These are phyloP conservation scores for Nasonia oneida DNA, from an alignment of 2,888 invertebrate genomes.

Conservation along the genomic window DNA sequence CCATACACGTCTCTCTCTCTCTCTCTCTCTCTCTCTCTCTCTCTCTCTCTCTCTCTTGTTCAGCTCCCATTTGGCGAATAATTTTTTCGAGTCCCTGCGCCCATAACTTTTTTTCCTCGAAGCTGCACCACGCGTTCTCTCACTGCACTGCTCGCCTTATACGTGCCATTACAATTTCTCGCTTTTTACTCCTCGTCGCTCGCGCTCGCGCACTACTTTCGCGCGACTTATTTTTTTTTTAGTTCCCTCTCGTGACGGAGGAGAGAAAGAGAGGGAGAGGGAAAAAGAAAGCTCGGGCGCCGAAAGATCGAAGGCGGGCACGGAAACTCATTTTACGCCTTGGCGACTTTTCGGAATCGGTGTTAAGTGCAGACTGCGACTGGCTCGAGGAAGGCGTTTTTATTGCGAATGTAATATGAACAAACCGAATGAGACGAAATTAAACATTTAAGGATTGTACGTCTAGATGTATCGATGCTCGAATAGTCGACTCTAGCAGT, in stretches of 20 bases:
- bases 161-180: slow-evolving; percentile 10
- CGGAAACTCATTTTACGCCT: slow-evolving; percentile 74
- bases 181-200: slow-evolving; percentile 32
- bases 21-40: too few species aligned
- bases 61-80: not conserved
- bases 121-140: not conserved
- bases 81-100: not conserved
- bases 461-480: too few species aligned
- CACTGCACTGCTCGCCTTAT: not conserved
- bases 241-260: not conserved
- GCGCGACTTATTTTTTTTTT: not conserved
- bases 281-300: not conserved
- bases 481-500: too few species aligned
- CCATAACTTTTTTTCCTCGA: slow-evolving; percentile 8
- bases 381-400: not conserved
- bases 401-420: too few species aligned
- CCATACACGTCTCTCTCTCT: too few species aligned
- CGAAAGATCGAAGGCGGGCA: slow-evolving; percentile 15
- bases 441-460: too few species aligned
- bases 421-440: too few species aligned
- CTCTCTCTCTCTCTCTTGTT: too few species aligned
- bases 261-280: not conserved
- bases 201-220: not conserved
- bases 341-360: slow-evolving; percentile 69
- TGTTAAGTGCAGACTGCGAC: slow-evolving; percentile 44